These are phyloP conservation scores for Lophura swinhoii DNA, from an alignment of 2,797 vertebrate genomes.

Conservation along the genomic window DNA sequence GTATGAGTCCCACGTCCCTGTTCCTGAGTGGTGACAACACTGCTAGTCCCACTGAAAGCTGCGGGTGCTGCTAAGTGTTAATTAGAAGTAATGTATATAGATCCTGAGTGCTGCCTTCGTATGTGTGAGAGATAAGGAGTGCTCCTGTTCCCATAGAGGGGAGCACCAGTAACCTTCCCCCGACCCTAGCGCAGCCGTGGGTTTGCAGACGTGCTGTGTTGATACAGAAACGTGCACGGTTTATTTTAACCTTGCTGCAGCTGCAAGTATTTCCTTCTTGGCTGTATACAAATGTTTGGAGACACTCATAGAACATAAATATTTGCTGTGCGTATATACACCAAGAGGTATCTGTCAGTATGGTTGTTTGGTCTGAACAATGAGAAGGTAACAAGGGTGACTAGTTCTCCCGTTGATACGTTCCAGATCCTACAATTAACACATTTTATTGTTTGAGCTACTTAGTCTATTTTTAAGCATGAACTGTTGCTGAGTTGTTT, in stretches of 20 bases:
- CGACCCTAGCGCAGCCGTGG: accelerated
- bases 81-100: background rate
- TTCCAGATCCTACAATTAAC: conserved; percentile 11
- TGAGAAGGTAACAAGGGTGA: background rate
- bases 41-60: background rate
- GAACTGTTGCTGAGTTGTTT: conserved; percentile 36
- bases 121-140: background rate
- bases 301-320: background rate
- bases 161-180: background rate
- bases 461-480: conserved; percentile 20
- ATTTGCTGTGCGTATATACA: background rate
- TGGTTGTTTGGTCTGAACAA: background rate
- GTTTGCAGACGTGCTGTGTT: background rate
- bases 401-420: background rate
- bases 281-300: background rate
- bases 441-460: conserved; percentile 22
- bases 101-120: background rate
- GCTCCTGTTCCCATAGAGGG: background rate
- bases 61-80: background rate
- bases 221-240: background rate
- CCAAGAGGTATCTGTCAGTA: background rate
- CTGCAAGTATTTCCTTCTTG: conserved; percentile 13
- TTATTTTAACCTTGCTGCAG: conserved; percentile 21
- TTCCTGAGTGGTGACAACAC: background rate
- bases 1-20: background rate